phyloP scores from a whole-genome alignment of 2,888 invertebrate genomes.

The Limenitis camilla region DNA sequence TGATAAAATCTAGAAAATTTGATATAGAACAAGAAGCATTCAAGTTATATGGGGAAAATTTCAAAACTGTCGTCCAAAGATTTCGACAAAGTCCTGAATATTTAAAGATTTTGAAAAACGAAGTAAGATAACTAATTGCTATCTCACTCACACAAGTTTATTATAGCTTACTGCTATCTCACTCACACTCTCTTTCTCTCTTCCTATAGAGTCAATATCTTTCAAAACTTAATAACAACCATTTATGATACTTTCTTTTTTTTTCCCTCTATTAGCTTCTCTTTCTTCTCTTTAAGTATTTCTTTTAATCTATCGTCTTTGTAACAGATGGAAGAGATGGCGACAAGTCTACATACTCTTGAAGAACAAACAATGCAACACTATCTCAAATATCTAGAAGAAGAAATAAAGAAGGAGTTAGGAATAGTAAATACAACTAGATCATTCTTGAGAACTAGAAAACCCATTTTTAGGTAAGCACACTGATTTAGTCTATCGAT shows the following conservation, averaged over 20 bases:
- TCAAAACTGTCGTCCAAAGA: constrained; percentile 25
- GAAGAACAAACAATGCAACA: not conserved
- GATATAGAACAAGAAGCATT: constrained; percentile 30
- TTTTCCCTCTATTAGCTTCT: too few relatives aligned
- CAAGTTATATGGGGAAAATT: constrained; percentile 29
- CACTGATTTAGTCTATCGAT: too few relatives aligned
- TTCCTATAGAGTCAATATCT: too few relatives aligned
- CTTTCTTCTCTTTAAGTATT: too few relatives aligned
- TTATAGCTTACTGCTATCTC: too few relatives aligned
- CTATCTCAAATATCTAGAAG: not conserved
- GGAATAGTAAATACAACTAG: not conserved
- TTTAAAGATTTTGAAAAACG: constrained; percentile 26
- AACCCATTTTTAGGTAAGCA: not conserved
- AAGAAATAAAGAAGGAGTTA: not conserved
- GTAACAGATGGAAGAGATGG: too few relatives aligned
- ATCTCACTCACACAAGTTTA: too few relatives aligned
- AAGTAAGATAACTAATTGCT: constrained; percentile 24
- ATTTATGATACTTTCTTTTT: too few relatives aligned
- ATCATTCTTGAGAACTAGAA: not conserved
- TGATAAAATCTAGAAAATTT: constrained; percentile 25
- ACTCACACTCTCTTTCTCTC: too few relatives aligned
- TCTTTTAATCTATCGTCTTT: too few relatives aligned
- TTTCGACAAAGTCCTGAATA: constrained; percentile 34
- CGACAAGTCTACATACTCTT: too few relatives aligned
- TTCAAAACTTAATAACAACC: too few relatives aligned